A percentile compares a stretch with the other conserved stretches of the same genome.
Conservation (phyloP, 2,888 invertebrate genomes). For the Apodemia mormo region DNA sequence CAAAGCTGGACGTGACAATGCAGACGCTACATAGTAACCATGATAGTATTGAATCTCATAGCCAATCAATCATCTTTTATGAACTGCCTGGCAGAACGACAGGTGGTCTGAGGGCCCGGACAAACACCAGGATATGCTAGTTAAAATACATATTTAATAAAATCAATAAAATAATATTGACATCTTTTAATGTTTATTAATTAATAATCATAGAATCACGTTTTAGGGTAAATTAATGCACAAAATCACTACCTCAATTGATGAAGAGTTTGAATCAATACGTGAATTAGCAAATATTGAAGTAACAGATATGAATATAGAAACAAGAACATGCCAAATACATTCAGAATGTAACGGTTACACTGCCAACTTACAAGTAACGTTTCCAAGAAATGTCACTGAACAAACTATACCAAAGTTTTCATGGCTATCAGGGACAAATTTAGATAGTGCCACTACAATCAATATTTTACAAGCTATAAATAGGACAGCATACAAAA, state of each 20-base stretch:
- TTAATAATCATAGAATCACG: not conserved
- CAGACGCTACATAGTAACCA: too few relatives aligned
- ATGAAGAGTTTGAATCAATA: slow-evolving; percentile 77
- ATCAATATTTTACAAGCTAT: slow-evolving; percentile 90
- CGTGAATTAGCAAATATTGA: slow-evolving; percentile 77
- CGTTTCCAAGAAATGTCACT: slow-evolving; percentile 80
- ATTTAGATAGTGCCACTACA: slow-evolving; percentile 86
- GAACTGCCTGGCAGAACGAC: too few relatives aligned
- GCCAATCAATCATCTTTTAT: too few relatives aligned
- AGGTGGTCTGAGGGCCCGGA: too few relatives aligned
- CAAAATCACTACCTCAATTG: slow-evolving; percentile 63
- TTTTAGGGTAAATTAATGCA: slow-evolving; percentile 62
- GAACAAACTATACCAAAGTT: slow-evolving; percentile 76
- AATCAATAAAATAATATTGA: too few relatives aligned
- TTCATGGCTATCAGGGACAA: slow-evolving; percentile 76
- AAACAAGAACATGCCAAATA: slow-evolving; percentile 81
- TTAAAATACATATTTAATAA: too few relatives aligned
- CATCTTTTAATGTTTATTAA: too few relatives aligned
- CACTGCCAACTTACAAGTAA: slow-evolving; percentile 79
- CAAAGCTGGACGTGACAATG: too few relatives aligned
- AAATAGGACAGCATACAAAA: slow-evolving; percentile 89
- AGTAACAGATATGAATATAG: slow-evolving; percentile 82
- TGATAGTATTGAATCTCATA: too few relatives aligned
- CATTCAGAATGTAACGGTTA: slow-evolving; percentile 79
- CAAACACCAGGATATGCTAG: too few relatives aligned